Evolutionary conservation across 2,797 vertebrate species (phyloP), one percentile per base, ranked within the genome.

Genomic region (Pseudopleuronectes americanus): DNA sequence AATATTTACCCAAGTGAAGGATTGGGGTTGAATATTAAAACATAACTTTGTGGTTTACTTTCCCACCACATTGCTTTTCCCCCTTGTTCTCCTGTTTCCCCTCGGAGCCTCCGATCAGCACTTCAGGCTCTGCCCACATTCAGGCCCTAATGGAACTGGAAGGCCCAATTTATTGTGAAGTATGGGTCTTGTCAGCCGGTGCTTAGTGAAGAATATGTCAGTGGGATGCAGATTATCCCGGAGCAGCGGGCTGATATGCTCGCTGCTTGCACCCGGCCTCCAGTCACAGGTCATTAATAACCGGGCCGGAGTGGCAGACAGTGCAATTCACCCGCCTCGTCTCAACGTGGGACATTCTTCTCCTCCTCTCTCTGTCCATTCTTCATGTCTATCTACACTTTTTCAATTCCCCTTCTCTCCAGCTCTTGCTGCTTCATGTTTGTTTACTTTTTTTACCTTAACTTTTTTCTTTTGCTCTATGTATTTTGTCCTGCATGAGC

Each of bases 141-240:
- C 54, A 33, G 21, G 68, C 26, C 33, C 19, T 84, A 76, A 85
- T 80, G 65, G 74, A 70, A 58, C 52, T 71, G 55, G 76, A 80
- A 81, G 58, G 64, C 68, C 80, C 80, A 72, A 68, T 83, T 81
- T 68, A 75, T 14, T 31, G 56, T 81, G 78, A 79, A 76, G 85
- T 83, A 83, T 86, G 84, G 75, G 72, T 77, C 72, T 76, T 80
- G 81, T 84, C 86, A 86, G 75, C 73, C 64, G 48, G 52, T 71
- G 69, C 73, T 66, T 82, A 85, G 79, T 77, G 77, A 78, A 54
- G 71, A 66, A 81, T 81, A 76, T 76, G 70, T 56, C 66, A 71
- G 79, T 73, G 69, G 69, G 84, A 85, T 87, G 88, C 77, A 81
- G 84, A 87, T 87, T 83, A 82, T 76, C 71, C 61, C 76, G 41